These are phyloP conservation scores for Drosophila ironensis DNA, from an alignment of 1,140 invertebrate species.

Conservation along the genomic window DNA sequence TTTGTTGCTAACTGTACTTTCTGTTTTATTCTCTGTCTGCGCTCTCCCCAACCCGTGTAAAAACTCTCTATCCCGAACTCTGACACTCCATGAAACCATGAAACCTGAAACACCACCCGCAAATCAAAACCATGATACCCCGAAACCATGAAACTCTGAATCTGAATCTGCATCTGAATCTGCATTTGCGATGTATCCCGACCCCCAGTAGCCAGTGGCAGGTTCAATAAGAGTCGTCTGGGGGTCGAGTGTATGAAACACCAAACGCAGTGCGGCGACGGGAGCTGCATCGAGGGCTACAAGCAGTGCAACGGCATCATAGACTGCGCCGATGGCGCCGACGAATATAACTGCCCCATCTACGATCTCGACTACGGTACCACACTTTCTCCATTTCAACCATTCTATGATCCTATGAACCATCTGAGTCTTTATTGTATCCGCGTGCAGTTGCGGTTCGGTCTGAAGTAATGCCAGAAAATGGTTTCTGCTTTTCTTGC, in stretches of 20 bases:
- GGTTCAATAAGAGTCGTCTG: constrained; percentile 70
- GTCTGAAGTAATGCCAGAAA: too few species aligned
- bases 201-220: constrained; percentile 63
- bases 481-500: too few species aligned
- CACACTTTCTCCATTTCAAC: neutral
- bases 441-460: too few species aligned
- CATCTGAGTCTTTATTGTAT: too few species aligned
- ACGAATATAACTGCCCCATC: constrained; percentile 86
- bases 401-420: neutral
- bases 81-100: constrained; percentile 3
- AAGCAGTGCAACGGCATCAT: constrained; percentile 86
- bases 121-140: too few species aligned
- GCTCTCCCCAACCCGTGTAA: constrained; percentile 17
- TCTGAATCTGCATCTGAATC: constrained; percentile 8
- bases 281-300: constrained; percentile 85
- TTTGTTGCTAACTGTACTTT: constrained; percentile 60
- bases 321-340: constrained; percentile 87
- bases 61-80: constrained; percentile 14
- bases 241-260: constrained; percentile 64
- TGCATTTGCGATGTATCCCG: neutral
- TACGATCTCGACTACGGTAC: constrained; percentile 75
- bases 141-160: constrained; percentile 25
- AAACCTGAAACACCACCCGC: too few species aligned
- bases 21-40: constrained; percentile 48
- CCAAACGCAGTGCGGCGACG: constrained; percentile 85